Conservation (phyloP, 2,797 vertebrate genomes). For the Mycteria americana region DNA sequence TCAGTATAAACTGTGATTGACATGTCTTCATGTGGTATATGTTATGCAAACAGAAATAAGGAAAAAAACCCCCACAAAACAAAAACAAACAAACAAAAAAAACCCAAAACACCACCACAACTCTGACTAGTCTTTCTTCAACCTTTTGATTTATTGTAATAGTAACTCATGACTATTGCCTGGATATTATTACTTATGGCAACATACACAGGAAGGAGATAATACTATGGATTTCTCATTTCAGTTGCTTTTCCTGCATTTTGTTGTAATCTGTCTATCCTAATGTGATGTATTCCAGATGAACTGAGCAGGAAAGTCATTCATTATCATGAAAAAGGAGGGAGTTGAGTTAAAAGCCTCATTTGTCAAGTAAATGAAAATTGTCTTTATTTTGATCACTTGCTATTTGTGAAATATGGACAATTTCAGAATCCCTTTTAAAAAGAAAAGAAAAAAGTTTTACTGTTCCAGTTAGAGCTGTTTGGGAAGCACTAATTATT, state of each 20-base stretch:
- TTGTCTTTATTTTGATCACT: slow-evolving; percentile 35
- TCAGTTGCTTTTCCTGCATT: not conserved
- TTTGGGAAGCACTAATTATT: slow-evolving; percentile 18
- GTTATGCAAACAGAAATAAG: not conserved
- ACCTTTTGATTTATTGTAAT: not conserved
- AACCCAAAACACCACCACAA: not conserved
- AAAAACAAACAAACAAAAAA: no score
- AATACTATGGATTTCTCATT: not conserved
- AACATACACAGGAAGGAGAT: not conserved
- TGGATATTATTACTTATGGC: not conserved
- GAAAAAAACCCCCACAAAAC: no score
- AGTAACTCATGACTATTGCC: not conserved
- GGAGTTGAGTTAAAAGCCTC: slow-evolving; percentile 8
- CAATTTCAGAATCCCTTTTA: not conserved
- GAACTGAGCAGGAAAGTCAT: not conserved
- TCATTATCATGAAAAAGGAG: slow-evolving; percentile 8
- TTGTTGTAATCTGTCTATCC: not conserved
- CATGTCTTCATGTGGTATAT: rapidly evolving
- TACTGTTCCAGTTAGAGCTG: not conserved
- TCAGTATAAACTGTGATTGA: not conserved
- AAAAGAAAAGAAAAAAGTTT: not conserved
- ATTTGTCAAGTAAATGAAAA: slow-evolving; percentile 51
- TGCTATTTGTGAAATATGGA: not conserved
- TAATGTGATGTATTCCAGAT: not conserved
- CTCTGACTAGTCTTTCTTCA: not conserved